Evolutionary conservation across 2,797 vertebrate species (phyloP).

Genomic region (Sardinella longiceps): DNA sequence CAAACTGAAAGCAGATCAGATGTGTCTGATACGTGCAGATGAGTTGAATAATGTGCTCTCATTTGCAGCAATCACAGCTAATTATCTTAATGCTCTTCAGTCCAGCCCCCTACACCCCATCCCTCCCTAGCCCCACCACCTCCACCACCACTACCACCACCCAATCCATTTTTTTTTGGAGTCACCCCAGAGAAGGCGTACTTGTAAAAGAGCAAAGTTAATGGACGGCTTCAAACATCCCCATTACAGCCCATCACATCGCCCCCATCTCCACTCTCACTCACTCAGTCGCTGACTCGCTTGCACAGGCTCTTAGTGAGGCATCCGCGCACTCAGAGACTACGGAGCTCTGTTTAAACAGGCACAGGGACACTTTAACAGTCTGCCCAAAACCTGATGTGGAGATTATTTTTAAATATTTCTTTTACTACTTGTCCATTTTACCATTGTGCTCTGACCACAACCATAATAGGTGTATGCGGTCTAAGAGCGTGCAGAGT

Average conservation of each 20-base stretch:
- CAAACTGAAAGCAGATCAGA: neutral
- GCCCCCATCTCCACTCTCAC: neutral
- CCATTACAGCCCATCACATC: neutral
- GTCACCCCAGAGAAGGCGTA: neutral
- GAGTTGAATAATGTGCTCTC: neutral
- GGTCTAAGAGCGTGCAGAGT: neutral
- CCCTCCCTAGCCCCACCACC: too few species aligned
- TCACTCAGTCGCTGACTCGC: neutral
- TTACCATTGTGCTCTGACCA: neutral
- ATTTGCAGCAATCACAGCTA: neutral
- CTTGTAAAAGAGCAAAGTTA: neutral
- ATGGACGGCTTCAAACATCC: neutral
- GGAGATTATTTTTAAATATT: neutral
- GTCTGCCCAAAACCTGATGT: neutral
- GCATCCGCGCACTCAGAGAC: neutral
- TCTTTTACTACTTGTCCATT: neutral
- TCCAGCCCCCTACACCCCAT: too few species aligned
- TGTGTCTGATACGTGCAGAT: neutral
- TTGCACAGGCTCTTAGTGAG: neutral
- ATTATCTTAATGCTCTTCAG: neutral
- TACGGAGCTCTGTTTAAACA: neutral
- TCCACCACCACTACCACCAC: too few species aligned
- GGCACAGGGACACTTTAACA: neutral
- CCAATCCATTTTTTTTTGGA: neutral
- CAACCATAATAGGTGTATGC: neutral